Evolutionary conservation across 2,888 invertebrate species (phyloP), one percentile per base, ranked within the genome.

Genomic region (Erebia epiphron): DNA sequence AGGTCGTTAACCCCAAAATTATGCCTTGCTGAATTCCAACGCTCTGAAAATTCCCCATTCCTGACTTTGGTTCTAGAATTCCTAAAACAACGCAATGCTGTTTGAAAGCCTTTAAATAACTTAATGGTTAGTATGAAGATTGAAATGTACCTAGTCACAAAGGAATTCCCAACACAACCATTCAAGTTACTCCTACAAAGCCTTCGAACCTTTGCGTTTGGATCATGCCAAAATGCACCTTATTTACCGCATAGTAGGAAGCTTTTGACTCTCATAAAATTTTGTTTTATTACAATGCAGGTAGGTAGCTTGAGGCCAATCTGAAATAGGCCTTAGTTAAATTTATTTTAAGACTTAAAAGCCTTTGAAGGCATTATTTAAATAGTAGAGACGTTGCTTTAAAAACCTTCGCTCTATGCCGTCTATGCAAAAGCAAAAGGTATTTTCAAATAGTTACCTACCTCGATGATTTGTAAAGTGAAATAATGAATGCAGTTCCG

Each of bases 81-180:
- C 62, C 46, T n/a, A 26, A 61, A 54, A 68, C 13, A 68, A 11
- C 52, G 13, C 61, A 16, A 16, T 26, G n/a, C 18, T 63, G 61
- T 35, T 63, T 26, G 50, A 52, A 35, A 52, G 63, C 43, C 43
- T 52, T 69, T 46, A 67, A 68, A 57, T 57, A 57, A 57, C 56
- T 56, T 9, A 56, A 52, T 14, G 14, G 4, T 18, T 56, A 11
- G 18, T 16, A 5, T 10, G 13, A 26, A 57, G 18, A 5, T 26
- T 26, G 26, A 26, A 26, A 83, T 81, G 82, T 82, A 35, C 7
- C 35, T 35, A 79, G 79, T 62, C 82, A 80, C 84, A 83, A 84
- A 84, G 87, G 87, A 85, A 89, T 87, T 87, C 80, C 80, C 79
- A 75, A 75, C 76, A 73, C 71, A 81, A 77, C 79, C 78, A 83